phyloP scores from a whole-genome alignment of 2,113 vertebrate genomes.

The Toxotes jaculatrix region DNA sequence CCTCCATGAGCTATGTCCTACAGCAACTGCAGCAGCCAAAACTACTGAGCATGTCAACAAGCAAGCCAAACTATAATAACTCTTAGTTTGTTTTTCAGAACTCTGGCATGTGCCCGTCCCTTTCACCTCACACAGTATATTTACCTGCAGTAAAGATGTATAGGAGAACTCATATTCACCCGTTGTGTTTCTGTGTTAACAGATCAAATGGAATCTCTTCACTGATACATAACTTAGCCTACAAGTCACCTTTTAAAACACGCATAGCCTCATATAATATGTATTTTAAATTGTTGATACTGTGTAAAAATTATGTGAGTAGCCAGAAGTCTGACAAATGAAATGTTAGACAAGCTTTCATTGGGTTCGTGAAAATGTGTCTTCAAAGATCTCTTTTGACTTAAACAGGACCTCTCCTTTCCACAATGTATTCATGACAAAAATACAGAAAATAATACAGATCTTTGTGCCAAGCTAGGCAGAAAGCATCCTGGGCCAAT shows the following conservation, averaged over 20 bases:
- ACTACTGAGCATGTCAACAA: neutral
- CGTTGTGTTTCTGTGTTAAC: neutral
- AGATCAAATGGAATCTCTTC: neutral
- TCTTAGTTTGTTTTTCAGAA: too few species aligned
- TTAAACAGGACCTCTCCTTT: constrained; percentile 3
- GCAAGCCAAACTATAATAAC: too few species aligned
- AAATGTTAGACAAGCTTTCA: neutral
- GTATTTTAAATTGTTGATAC: too few species aligned
- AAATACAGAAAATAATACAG: constrained; percentile 15
- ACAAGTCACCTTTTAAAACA: too few species aligned
- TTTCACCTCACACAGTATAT: too few species aligned
- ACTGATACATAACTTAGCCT: too few species aligned
- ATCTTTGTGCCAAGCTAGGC: constrained; percentile 20
- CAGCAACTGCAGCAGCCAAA: too few species aligned
- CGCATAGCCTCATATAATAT: neutral
- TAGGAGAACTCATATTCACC: too few species aligned
- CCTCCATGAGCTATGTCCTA: too few species aligned
- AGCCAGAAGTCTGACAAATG: neutral
- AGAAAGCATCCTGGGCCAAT: constrained; percentile 31
- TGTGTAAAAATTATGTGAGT: neutral
- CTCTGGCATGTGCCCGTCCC: too few species aligned
- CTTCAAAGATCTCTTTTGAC: neutral
- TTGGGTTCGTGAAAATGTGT: neutral
- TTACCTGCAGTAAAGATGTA: too few species aligned
- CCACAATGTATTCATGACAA: constrained; percentile 17